Conservation (phyloP, 2,888 invertebrate genomes). For the Trichopria drosophilae region DNA sequence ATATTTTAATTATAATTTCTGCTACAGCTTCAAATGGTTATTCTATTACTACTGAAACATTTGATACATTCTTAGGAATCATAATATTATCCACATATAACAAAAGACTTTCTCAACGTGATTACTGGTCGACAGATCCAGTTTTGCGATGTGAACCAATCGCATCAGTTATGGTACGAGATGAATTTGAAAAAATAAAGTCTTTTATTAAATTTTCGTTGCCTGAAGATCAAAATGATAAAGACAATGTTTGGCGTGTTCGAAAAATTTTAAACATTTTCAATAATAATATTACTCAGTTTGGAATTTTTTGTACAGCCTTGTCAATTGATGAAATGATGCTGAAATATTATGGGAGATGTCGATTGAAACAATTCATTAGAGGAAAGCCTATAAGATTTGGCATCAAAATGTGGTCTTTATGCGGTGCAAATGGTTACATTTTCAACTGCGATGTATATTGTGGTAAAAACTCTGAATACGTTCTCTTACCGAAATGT, state of each 20-base stretch:
- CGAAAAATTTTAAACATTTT: background rate
- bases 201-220: conserved; percentile 1
- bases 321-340: conserved; percentile 11
- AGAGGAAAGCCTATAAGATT: conserved; percentile 6
- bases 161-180: background rate
- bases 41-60: too few species aligned
- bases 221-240: background rate
- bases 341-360: conserved; percentile 9
- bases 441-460: conserved; percentile 21
- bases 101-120: too few species aligned
- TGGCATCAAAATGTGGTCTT: conserved; percentile 11
- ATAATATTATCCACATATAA: conserved; percentile 4
- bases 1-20: too few species aligned
- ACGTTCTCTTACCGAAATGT: conserved; percentile 1
- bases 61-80: conserved; percentile 4
- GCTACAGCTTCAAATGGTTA: too few species aligned
- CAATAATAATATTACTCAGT: conserved; percentile 5
- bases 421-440: background rate
- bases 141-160: too few species aligned
- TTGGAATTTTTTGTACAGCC: conserved; percentile 9
- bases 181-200: conserved; percentile 5
- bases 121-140: conserved; percentile 2
- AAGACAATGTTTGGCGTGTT: conserved; percentile 10
- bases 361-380: conserved; percentile 6
- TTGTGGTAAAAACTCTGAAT: conserved; percentile 5